These are phyloP conservation scores for Synanthedon myopaeformis DNA, from an alignment of 2,888 invertebrate genomes.

Conservation along the genomic window DNA sequence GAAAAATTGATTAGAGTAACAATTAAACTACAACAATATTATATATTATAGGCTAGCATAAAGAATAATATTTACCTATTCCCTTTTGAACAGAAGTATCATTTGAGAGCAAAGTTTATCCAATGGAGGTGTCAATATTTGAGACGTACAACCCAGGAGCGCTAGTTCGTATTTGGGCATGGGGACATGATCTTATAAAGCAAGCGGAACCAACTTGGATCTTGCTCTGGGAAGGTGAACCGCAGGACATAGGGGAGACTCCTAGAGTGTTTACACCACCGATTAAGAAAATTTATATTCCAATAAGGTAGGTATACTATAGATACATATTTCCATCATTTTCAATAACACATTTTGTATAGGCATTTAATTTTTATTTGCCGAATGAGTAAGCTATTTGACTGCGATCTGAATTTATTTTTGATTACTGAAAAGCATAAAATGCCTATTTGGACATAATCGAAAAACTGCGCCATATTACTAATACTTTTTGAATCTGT, in stretches of 20 bases:
- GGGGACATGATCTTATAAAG: conserved; percentile 15
- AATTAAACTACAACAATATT: conserved; percentile 7
- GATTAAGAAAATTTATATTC: conserved; percentile 66
- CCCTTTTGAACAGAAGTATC: conserved; percentile 67
- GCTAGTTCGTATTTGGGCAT: conserved; percentile 83
- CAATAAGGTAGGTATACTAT: conserved; percentile 29
- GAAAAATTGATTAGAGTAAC: too few species aligned
- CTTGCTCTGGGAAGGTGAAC: conserved; percentile 81
- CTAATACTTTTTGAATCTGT: too few species aligned
- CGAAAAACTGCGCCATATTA: too few species aligned
- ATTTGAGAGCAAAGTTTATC: conserved; percentile 76
- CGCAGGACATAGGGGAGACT: conserved; percentile 69
- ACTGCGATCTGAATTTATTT: too few species aligned
- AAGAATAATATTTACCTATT: too few species aligned
- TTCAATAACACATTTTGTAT: too few species aligned
- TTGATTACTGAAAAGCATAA: too few species aligned
- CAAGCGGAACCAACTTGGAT: conserved; percentile 66
- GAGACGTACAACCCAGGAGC: conserved; percentile 91
- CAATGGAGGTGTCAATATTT: conserved; percentile 78
- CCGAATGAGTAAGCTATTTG: too few species aligned
- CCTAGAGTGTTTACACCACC: conserved; percentile 84
- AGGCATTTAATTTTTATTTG: too few species aligned
- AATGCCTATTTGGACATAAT: too few species aligned
- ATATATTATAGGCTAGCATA: conserved; percentile 12
- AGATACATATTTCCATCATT: too few species aligned